phyloP scores from a whole-genome alignment of 1,140 invertebrate genomes.

The Diabrotica undecimpunctata region DNA sequence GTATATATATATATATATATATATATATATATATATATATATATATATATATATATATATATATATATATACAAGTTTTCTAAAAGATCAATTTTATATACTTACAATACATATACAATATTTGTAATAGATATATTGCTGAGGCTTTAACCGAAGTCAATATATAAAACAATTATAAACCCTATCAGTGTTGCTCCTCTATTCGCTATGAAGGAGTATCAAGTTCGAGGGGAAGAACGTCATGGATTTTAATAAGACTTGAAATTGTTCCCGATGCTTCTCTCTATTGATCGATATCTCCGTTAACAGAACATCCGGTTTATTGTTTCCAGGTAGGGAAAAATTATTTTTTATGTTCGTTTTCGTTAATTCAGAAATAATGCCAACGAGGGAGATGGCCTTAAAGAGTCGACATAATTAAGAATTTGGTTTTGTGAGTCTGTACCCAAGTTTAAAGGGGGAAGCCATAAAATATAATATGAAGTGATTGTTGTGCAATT shows the following conservation, averaged over 20 bases:
- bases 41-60: too few relatives aligned
- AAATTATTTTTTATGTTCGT: background rate
- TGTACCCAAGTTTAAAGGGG: background rate
- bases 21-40: too few relatives aligned
- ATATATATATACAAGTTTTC: too few relatives aligned
- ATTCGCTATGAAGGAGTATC: too few relatives aligned
- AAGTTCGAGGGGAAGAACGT: too few relatives aligned
- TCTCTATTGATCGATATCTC: background rate
- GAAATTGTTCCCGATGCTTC: background rate
- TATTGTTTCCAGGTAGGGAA: constrained; percentile 2
- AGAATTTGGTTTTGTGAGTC: background rate
- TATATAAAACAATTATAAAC: too few relatives aligned
- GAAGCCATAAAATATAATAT: constrained; percentile 3
- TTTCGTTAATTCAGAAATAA: background rate
- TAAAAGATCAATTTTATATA: too few relatives aligned
- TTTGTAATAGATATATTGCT: too few relatives aligned
- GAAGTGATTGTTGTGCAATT: background rate
- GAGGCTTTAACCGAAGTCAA: too few relatives aligned
- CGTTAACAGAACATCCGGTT: background rate
- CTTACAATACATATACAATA: too few relatives aligned
- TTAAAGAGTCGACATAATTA: background rate
- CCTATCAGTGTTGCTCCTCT: too few relatives aligned
- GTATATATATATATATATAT: too few relatives aligned
- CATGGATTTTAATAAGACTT: background rate
- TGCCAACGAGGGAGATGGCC: background rate